Conservation (phyloP, 2,113 vertebrate species). For the Albula glossodonta region DNA sequence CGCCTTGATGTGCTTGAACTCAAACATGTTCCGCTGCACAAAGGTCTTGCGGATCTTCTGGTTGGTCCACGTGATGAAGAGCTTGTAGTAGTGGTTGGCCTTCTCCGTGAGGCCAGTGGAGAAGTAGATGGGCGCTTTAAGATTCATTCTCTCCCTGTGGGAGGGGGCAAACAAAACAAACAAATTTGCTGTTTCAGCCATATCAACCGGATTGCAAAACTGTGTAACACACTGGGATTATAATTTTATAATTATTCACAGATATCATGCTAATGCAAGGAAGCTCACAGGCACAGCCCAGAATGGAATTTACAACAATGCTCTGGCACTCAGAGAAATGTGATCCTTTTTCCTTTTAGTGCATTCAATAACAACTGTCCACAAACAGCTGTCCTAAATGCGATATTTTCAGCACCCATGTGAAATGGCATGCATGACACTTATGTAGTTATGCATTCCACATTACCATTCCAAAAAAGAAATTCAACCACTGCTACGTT, state of each 20-base stretch:
- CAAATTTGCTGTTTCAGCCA: background rate
- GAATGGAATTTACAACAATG: too few relatives aligned
- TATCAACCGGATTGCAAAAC: background rate
- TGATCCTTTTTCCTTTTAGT: too few relatives aligned
- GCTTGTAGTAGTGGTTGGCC: constrained; percentile 97
- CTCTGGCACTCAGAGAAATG: too few relatives aligned
- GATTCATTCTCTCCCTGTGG: constrained; percentile 93
- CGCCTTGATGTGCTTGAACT: constrained; percentile 98
- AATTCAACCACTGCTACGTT: too few relatives aligned
- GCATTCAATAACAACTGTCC: too few relatives aligned
- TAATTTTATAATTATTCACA: too few relatives aligned
- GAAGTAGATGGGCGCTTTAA: constrained; percentile 97
- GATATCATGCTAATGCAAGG: background rate
- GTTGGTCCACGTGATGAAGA: constrained; percentile 99
- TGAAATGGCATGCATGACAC: too few relatives aligned
- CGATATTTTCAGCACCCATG: too few relatives aligned
- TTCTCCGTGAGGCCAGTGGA: constrained; percentile 96
- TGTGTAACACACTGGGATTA: too few relatives aligned
- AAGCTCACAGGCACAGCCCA: background rate
- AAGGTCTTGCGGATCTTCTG: constrained; percentile 98
- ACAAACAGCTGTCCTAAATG: too few relatives aligned
- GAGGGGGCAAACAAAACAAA: constrained; percentile 18
- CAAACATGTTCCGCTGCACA: constrained; percentile 98
- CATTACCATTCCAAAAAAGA: too few relatives aligned
- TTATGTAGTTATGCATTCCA: too few relatives aligned